Conservation (phyloP, 2,797 vertebrate species). For the Distichodus sexfasciatus region DNA sequence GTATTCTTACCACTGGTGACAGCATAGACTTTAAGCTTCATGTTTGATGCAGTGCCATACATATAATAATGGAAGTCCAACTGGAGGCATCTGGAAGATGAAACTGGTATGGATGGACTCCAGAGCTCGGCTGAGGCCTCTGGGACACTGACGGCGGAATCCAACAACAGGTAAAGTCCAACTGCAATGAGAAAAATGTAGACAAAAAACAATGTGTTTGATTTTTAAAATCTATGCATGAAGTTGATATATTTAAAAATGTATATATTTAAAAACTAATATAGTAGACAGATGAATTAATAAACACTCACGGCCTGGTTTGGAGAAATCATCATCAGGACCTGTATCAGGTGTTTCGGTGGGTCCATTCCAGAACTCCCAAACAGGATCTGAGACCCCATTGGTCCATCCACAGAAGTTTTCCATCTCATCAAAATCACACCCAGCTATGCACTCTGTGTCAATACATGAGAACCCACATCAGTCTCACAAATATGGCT, state of each 20-base stretch:
- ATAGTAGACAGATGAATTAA: background rate
- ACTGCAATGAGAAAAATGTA: constrained; percentile 57
- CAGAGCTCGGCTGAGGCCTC: constrained; percentile 60
- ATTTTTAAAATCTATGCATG: too few species aligned
- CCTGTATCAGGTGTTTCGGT: constrained; percentile 63
- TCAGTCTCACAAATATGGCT: background rate
- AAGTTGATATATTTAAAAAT: background rate
- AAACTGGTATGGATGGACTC: constrained; percentile 62
- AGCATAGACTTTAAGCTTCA: constrained; percentile 69
- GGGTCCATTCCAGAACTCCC: constrained; percentile 61
- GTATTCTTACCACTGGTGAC: constrained; percentile 56
- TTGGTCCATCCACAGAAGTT: constrained; percentile 74
- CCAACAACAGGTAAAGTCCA: constrained; percentile 77
- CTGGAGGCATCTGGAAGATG: constrained; percentile 67
- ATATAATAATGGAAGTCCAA: constrained; percentile 76
- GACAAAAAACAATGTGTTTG: background rate
- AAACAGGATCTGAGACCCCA: constrained; percentile 54
- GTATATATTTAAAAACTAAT: background rate
- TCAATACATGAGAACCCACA: constrained; percentile 8
- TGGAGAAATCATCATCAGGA: constrained; percentile 79
- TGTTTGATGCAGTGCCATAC: constrained; percentile 65
- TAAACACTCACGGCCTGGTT: constrained; percentile 75
- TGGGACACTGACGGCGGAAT: constrained; percentile 39
- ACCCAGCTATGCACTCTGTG: constrained; percentile 69
- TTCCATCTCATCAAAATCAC: constrained; percentile 66